Base-by-base conservation (phyloP, 2,113 vertebrate genomes). In the Lepisosteus osseus region DNA sequence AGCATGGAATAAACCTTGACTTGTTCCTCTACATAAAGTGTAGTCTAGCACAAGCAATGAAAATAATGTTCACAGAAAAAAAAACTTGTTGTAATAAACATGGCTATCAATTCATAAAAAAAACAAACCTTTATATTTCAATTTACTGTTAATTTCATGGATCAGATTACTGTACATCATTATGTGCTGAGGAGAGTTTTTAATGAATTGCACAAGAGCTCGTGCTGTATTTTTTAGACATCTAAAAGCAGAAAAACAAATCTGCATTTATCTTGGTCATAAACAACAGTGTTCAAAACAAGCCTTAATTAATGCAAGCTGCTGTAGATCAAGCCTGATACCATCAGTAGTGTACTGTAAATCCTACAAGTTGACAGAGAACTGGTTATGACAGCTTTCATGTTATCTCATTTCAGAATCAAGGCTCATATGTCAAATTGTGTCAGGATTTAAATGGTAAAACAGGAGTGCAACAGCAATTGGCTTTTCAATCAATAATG, bases 401-500 rank as follows among this genome's bases (percentile, higher is more conserved):
- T 87, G 90, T 91, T 91, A 92, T 90, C 90, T 90, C 84, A 87
- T 83, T 88, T 89, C 86, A 86, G 88, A 87, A 89, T 88, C 76
- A 14, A 91, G 86, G 86, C 89, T 91, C 90, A 85, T 93, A 91
- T 87, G 92, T 93, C 92, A 92, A 92, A 92, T 91, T 92, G 91
- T 92, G 92, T 93, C 91, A 93, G 87, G 88, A 92, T 87, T 91
- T 92, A 91, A 94, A 92, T 90, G 90, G 88, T 91, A 91, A 92
- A 93, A 92, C 87, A 91, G 90, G 91, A 91, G 83, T 88, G 90
- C 88, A 90, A 93, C 92, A 93, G 90, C 92, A 91, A 93, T 94
- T 93, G 92, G 90, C 92, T 93, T 92, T 93, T 90, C 89, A 94
- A 93, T 93, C 92, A 93, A 94, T 94, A 93, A 89, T 80, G 81